Evolutionary conservation across 1,140 invertebrate species (phyloP), one percentile per base, ranked within the genome.

Genomic region (Tetraneura akinire): DNA sequence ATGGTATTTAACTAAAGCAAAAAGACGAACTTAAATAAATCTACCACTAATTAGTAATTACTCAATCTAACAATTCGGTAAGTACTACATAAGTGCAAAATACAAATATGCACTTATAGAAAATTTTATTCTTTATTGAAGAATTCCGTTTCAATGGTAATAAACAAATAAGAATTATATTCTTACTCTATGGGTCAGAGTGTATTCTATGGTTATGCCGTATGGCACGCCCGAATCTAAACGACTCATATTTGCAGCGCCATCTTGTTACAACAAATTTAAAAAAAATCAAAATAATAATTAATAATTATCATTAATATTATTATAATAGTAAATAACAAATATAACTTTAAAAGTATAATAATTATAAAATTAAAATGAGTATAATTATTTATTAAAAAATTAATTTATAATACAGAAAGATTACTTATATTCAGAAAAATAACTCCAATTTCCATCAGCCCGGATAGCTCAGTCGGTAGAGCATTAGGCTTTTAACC

Each of bases 401-500:
- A n/a, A n/a, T n/a, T n/a, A n/a, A n/a, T n/a, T n/a, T n/a, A n/a
- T n/a, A n/a, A n/a, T n/a, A n/a, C n/a, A n/a, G n/a, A n/a, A n/a
- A n/a, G n/a, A n/a, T n/a, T n/a, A n/a, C n/a, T n/a, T n/a, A n/a
- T n/a, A n/a, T n/a, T n/a, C n/a, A n/a, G n/a, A n/a, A n/a, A n/a
- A n/a, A n/a, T n/a, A 26, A 4, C 3, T 2, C 23, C 0, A 8
- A 3, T n/a, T n/a, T n/a, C 0, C 10, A 71, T 16, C 3, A 82
- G 82, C 82, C 82, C 81, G 81, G 82, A 81, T 82, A 82, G 81
- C 82, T 82, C 80, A 82, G 81, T 83, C 81, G 80, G 81, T 82
- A 82, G 81, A 82, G 81, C 82, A 83, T 83, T 82, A 81, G 80
- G 81, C 81, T 82, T 81, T 82, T 81, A 82, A 80, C 80, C 80